phyloP scores from a whole-genome alignment of 2,797 vertebrate genomes.

The Diglossa cyanea region DNA sequence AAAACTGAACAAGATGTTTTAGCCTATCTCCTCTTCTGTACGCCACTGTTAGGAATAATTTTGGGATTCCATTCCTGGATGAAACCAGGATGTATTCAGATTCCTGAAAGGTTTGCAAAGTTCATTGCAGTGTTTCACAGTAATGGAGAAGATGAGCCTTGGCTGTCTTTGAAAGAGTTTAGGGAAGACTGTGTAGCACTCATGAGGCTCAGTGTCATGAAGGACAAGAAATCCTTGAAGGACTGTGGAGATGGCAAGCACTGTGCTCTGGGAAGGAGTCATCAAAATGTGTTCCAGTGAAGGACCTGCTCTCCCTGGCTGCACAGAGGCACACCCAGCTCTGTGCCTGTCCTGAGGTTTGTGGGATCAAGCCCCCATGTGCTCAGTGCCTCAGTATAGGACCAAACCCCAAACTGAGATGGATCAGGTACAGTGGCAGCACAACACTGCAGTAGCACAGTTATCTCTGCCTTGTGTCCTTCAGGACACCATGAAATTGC shows the following conservation, averaged over 20 bases:
- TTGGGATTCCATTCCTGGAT: background rate
- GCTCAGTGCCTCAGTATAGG: background rate
- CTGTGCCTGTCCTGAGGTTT: background rate
- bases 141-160: background rate
- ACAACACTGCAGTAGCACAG: background rate
- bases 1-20: background rate
- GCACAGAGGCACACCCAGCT: background rate
- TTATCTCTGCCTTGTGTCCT: background rate
- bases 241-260: background rate
- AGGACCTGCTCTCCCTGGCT: background rate
- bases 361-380: fast-evolving
- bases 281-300: background rate
- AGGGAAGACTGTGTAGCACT: background rate
- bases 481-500: background rate
- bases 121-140: background rate
- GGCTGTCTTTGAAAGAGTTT: background rate
- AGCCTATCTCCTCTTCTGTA: background rate
- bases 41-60: background rate
- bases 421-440: background rate
- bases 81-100: background rate
- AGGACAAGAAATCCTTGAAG: background rate
- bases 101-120: background rate
- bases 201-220: background rate
- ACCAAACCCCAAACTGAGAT: background rate
- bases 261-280: background rate